Conservation (phyloP, 2,888 invertebrate species). For the Copidosoma aretas region DNA sequence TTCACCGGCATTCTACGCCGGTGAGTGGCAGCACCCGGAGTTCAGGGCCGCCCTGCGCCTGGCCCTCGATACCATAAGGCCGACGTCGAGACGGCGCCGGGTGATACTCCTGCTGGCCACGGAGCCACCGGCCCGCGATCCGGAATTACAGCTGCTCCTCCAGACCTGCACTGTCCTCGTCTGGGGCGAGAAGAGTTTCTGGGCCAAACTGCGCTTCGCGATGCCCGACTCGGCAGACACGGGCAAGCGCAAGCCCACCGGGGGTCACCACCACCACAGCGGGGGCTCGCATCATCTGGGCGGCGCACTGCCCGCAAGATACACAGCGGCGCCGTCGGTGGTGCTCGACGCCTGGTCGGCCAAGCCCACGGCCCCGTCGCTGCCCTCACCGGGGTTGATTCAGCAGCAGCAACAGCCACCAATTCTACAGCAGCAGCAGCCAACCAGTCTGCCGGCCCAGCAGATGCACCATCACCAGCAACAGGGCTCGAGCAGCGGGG, state of each 20-base stretch:
- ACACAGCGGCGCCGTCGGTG: constrained; percentile 77
- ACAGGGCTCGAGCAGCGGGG: constrained; percentile 35
- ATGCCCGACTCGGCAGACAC: constrained; percentile 75
- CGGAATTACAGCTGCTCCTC: constrained; percentile 76
- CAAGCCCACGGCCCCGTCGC: constrained; percentile 57
- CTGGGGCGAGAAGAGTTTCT: constrained; percentile 82
- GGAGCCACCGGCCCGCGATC: constrained; percentile 73
- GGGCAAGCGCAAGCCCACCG: constrained; percentile 40
- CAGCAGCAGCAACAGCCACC: too few relatives aligned
- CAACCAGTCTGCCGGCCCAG: too few relatives aligned
- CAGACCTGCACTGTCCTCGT: constrained; percentile 75
- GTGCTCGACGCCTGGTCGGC: constrained; percentile 75
- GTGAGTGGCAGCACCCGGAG: constrained; percentile 84
- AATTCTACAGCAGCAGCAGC: too few relatives aligned
- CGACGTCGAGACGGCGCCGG: constrained; percentile 55
- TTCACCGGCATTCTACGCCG: constrained; percentile 80
- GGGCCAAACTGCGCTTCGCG: constrained; percentile 80
- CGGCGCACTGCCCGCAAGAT: constrained; percentile 65
- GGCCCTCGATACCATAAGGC: constrained; percentile 70
- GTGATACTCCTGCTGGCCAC: constrained; percentile 67
- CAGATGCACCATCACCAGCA: constrained; percentile 61
- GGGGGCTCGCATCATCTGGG: constrained; percentile 39
- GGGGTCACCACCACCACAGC: constrained; percentile 37
- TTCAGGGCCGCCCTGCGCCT: constrained; percentile 82
- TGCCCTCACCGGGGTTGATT: constrained; percentile 33